Evolutionary conservation across 2,888 invertebrate genomes (phyloP).

Genomic region (Nematopogon swammerdamellus): DNA sequence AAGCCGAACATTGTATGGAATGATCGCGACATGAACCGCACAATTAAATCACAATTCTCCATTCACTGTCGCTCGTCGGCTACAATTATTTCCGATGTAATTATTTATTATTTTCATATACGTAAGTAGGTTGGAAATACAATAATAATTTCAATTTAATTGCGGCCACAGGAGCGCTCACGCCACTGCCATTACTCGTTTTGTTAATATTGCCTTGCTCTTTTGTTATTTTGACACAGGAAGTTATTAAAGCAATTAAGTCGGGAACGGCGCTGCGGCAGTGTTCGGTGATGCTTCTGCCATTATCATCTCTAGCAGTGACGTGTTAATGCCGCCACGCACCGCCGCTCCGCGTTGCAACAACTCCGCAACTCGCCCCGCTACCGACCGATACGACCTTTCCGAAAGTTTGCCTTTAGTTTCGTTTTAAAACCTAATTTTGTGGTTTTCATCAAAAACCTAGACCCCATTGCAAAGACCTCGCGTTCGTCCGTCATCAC

Average conservation of each 20-base stretch:
- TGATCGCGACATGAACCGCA: neutral
- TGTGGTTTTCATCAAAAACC: too few species aligned
- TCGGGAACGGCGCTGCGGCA: conserved; percentile 43
- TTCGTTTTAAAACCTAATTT: too few species aligned
- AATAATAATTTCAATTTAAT: conserved; percentile 30
- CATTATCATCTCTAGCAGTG: conserved; percentile 52
- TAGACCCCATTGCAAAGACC: too few species aligned
- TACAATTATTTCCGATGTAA: conserved; percentile 5
- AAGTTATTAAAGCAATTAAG: conserved; percentile 58
- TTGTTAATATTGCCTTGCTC: conserved; percentile 44
- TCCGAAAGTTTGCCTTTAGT: too few species aligned
- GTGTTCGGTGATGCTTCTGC: conserved; percentile 22
- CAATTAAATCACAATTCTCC: neutral
- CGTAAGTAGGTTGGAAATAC: conserved; percentile 21
- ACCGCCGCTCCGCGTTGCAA: neutral
- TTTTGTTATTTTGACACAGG: conserved; percentile 59
- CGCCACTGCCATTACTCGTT: conserved; percentile 34
- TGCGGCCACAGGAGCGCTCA: conserved; percentile 19
- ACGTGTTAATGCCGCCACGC: conserved; percentile 43
- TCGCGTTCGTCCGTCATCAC: too few species aligned
- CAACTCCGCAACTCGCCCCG: neutral
- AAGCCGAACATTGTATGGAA: neutral
- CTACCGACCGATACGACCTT: too few species aligned
- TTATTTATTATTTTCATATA: conserved; percentile 17
- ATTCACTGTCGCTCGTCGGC: conserved; percentile 1